Percentiles rank a stretch among this genome's conserved stretches.
Conservation (phyloP, 2,113 vertebrate genomes). For the Tachysurus fulvidraco region DNA sequence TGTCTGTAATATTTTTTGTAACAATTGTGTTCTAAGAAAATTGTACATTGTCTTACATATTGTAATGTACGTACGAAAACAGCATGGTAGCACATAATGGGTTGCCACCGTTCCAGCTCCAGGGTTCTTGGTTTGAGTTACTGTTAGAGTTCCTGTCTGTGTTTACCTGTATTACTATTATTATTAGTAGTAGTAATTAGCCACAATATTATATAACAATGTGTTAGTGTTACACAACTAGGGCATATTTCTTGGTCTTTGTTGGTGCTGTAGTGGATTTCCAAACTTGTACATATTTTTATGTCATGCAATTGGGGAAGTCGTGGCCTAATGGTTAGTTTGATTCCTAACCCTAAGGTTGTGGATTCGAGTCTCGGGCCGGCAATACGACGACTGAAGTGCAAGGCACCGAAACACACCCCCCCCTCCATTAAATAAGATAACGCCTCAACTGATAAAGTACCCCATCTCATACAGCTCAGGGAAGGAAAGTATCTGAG, state of each 20-base stretch:
- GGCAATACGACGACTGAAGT: too few species aligned
- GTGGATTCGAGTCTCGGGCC: too few species aligned
- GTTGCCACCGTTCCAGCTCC: background rate
- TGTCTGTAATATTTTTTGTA: background rate
- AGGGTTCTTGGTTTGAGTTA: background rate
- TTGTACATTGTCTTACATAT: too few species aligned
- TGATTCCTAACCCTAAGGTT: too few species aligned
- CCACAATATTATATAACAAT: background rate
- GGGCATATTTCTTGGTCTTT: too few species aligned
- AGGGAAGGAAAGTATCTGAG: background rate
- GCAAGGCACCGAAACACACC: too few species aligned
- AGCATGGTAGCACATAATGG: background rate
- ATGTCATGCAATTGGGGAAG: background rate
- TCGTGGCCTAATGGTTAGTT: too few species aligned
- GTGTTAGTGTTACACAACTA: too few species aligned
- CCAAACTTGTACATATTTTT: background rate
- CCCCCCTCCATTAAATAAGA: too few species aligned
- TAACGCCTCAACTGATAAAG: background rate
- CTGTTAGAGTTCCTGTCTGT: background rate
- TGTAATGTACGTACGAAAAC: background rate
- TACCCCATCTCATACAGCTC: background rate
- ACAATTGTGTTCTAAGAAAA: background rate
- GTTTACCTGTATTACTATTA: background rate
- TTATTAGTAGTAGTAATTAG: background rate
- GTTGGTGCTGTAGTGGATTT: background rate